A percentile compares a stretch with the other conserved stretches of the same genome.
Evolutionary conservation across 2,888 invertebrate genomes (phyloP).

Genomic region (Hirtodrosophila confusa): DNA sequence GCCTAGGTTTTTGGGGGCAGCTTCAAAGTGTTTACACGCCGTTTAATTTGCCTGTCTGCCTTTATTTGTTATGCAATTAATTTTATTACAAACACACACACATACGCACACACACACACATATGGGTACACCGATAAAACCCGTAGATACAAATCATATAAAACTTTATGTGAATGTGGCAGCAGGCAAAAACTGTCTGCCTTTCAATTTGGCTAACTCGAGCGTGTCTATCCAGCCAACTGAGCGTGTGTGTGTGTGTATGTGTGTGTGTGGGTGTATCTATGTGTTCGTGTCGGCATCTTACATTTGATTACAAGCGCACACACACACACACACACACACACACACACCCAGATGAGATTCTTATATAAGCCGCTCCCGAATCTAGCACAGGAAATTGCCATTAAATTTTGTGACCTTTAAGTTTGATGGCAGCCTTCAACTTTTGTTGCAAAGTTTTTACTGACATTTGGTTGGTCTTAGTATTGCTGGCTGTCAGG

Average conservation of each 20-base stretch:
- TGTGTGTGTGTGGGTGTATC: not conserved
- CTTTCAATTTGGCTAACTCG: slow-evolving; percentile 61
- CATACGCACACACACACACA: slow-evolving; percentile 12
- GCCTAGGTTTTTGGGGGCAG: slow-evolving; percentile 9
- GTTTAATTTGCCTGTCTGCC: slow-evolving; percentile 75
- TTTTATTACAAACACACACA: slow-evolving; percentile 62
- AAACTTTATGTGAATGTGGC: slow-evolving; percentile 63
- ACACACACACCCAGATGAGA: slow-evolving; percentile 26
- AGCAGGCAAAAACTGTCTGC: slow-evolving; percentile 56
- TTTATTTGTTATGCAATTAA: slow-evolving; percentile 77
- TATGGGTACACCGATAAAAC: slow-evolving; percentile 17
- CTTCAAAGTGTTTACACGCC: slow-evolving; percentile 78
- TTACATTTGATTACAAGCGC: slow-evolving; percentile 46
- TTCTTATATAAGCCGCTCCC: slow-evolving; percentile 50
- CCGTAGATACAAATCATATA: slow-evolving; percentile 69
- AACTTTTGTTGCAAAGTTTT: slow-evolving; percentile 41
- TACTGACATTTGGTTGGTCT: slow-evolving; percentile 26
- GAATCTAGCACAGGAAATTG: slow-evolving; percentile 57
- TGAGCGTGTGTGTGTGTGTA: slow-evolving; percentile 23
- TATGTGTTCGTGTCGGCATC: slow-evolving; percentile 40
- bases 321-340: slow-evolving; percentile 18
- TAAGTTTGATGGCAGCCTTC: slow-evolving; percentile 48
- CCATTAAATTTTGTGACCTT: slow-evolving; percentile 72
- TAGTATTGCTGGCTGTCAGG: slow-evolving; percentile 18
- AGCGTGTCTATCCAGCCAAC: slow-evolving; percentile 54